Evolutionary conservation across 2,888 invertebrate species (phyloP), one percentile per base, ranked within the genome.

Genomic region (Elegia similella): DNA sequence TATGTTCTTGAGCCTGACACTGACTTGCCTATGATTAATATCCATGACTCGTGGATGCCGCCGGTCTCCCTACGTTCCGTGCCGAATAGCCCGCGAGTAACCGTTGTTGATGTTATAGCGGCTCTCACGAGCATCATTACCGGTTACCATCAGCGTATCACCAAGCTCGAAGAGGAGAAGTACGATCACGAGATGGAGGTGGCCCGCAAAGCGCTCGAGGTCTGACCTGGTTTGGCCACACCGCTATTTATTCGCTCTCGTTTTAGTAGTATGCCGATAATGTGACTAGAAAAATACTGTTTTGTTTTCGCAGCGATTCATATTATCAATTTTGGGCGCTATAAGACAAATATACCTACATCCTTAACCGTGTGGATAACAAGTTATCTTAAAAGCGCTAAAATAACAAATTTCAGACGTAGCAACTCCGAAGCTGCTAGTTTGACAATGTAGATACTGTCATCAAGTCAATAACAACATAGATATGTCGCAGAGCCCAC

Each of bases 111-210:
- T 92, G 76, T 92, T 92, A 70, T 92, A 94, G 94, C 93, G 76
- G 92, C 88, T 91, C 92, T 94, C 84, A 94, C 94, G 92, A 93
- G 94, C 90, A 92, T 93, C 92, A 89, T 94, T 85, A 94, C 93
- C 92, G 94, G 94, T 84, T 96, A 97, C 93, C 95, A 98, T 93
- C 94, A 95, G 82, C 95, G 96, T 93, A 95, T 97, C 92, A 92
- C 85, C 86, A 92, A 93, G 80, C 94, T 98, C 87, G 97, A 98
- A 92, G 95, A 95, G 88, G 94, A 96, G 93, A 99, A 99, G 94
- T 99, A 97, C 94, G 99, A 99, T 94, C 95, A 98, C 93, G 99
- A 99, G 94, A 95, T 95, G 93, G 97, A 97, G 93, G 98, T 98
- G 92, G 95, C 97, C 92, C 96, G 95, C 93, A 98, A 97, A 95